These are phyloP conservation scores for Silvanus unidentatus DNA, from an alignment of 2,888 invertebrate species.

Conservation along the genomic window DNA sequence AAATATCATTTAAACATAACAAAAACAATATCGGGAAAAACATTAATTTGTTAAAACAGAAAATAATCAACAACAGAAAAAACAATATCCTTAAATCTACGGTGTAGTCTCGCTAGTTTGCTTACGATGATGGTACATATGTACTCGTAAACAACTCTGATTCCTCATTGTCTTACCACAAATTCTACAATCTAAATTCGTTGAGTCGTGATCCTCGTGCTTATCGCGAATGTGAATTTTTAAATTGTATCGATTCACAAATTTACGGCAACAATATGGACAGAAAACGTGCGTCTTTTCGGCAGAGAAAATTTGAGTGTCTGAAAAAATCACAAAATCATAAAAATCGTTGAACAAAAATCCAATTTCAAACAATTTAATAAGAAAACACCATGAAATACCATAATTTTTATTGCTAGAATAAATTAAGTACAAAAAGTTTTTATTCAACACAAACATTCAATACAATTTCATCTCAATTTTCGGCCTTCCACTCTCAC, in stretches of 20 bases:
- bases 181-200: slow-evolving; percentile 61
- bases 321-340: slow-evolving; percentile 31
- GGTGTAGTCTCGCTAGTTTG: slow-evolving; percentile 31
- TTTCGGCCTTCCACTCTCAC: slow-evolving; percentile 23
- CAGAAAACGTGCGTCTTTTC: slow-evolving; percentile 55
- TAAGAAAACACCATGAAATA: slow-evolving; percentile 2
- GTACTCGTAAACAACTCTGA: slow-evolving; percentile 57
- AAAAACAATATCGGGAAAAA: not conserved
- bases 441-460: not conserved
- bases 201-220: slow-evolving; percentile 58
- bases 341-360: slow-evolving; percentile 27
- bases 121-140: slow-evolving; percentile 61
- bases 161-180: slow-evolving; percentile 65
- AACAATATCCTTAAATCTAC: slow-evolving; percentile 9
- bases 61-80: slow-evolving; percentile 4
- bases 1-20: too few species aligned
- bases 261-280: slow-evolving; percentile 57
- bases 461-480: slow-evolving; percentile 25
- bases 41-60: not conserved
- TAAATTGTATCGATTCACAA: slow-evolving; percentile 63
- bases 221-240: slow-evolving; percentile 68
- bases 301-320: slow-evolving; percentile 34
- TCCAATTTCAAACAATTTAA: slow-evolving; percentile 16
- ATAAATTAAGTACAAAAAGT: too few species aligned
- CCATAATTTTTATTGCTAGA: not conserved